Evolutionary conservation across 2,113 vertebrate species (phyloP), one percentile per base, ranked within the genome.

Genomic region (Ramphastos sulfuratus): DNA sequence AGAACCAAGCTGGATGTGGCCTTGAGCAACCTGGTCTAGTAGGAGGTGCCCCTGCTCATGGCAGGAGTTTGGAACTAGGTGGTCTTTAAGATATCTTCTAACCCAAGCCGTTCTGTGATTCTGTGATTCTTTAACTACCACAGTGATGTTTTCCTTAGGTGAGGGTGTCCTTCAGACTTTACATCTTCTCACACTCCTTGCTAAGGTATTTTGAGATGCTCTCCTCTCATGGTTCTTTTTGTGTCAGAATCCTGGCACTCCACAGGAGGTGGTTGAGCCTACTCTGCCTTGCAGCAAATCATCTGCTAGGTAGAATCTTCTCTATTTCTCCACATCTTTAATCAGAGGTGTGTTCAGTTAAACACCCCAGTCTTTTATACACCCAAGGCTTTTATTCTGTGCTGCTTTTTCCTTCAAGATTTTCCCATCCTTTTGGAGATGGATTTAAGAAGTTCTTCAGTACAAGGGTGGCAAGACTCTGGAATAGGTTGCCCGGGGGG

Each of bases 311-410:
- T 5, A 10, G 18, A 56, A 7, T 15, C 17, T 2, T 4, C 4
- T 14, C 17, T 14, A 0, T 71, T 56, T 56, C 54, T 30, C 52
- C 52, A 19, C 39, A 2, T 7, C 72, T 31, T 12, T 52, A 24
- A 0, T 18, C 48, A 56, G 33, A 50, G 64, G 5, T 0, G 0
- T 2, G 2, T 15, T 33, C 11, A 58, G 4, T 9, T 39, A 10
- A 61, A 12, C 7, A 35, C 52, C 54, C 56, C 24, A 1, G n/a
- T 5, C 71, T 59, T 18, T 46, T 46, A 46, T 46, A 46, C 16
- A 17, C 44, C 48, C 44, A 8, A 1, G 16, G 55, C 20, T 46
- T 33, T 48, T 4, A 2, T 16, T 37, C 33, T 23, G 24, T 20
- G 19, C 23, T 50, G 44, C 25, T 33, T 58, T 50, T 52, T 25